phyloP scores from a whole-genome alignment of 2,113 vertebrate species.

The Sinocyclocheilus grahami region DNA sequence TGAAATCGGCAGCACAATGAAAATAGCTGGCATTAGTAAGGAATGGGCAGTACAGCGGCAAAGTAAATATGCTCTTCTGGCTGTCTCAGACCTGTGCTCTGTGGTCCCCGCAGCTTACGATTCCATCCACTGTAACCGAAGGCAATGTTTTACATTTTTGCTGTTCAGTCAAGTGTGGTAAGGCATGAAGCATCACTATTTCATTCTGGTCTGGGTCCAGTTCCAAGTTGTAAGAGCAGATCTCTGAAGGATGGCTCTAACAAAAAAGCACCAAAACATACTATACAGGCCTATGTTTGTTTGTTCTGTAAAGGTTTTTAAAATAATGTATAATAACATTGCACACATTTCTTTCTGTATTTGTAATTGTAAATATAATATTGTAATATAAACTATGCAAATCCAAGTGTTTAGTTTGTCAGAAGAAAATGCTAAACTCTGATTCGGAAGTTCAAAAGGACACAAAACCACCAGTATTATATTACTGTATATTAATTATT shows the following conservation, averaged over 20 bases:
- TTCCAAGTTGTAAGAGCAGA: not conserved
- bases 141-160: slow-evolving; percentile 17
- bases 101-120: not conserved
- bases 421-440: not conserved
- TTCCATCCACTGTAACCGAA: slow-evolving; percentile 6
- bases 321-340: not conserved
- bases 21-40: slow-evolving; percentile 38
- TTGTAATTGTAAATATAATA: not conserved
- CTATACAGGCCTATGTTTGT: not conserved
- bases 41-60: not conserved
- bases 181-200: not conserved
- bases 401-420: not conserved
- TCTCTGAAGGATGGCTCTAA: not conserved
- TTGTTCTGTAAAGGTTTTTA: not conserved
- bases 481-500: not conserved
- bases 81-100: not conserved
- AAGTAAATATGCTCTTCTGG: not conserved
- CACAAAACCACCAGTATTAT: not conserved
- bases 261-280: not conserved
- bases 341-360: not conserved
- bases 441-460: not conserved
- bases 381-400: not conserved
- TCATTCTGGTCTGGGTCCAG: not conserved
- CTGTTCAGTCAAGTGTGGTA: not conserved
- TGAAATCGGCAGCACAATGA: slow-evolving; percentile 27